Evolutionary conservation across 2,113 vertebrate genomes (phyloP).

Genomic region (Phodopus roborovskii): DNA sequence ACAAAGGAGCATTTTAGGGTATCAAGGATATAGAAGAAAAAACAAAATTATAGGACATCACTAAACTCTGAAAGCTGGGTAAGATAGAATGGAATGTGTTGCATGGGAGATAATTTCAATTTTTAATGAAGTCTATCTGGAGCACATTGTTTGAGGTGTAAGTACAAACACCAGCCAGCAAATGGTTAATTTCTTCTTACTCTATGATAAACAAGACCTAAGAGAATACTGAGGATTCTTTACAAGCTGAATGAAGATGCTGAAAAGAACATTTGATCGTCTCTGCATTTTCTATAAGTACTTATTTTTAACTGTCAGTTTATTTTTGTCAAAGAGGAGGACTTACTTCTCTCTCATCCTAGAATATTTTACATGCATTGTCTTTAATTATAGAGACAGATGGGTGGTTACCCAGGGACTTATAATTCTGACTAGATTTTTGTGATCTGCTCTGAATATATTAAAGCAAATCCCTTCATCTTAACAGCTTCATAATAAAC

Average conservation of each 20-base stretch:
- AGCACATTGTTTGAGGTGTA: slow-evolving; percentile 1
- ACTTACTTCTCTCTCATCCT: not conserved
- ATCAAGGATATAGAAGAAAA: not conserved
- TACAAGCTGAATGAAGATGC: slow-evolving; percentile 12
- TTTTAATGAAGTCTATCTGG: slow-evolving; percentile 43
- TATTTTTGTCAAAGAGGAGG: not conserved
- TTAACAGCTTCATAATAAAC: slow-evolving; percentile 96
- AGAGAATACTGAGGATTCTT: not conserved
- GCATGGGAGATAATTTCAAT: not conserved
- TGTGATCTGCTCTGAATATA: slow-evolving; percentile 57
- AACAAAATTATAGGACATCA: not conserved
- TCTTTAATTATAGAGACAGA: slow-evolving; percentile 40
- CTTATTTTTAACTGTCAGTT: slow-evolving; percentile 40
- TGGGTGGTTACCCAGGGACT: not conserved
- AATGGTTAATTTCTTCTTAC: not conserved
- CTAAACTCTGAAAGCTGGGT: not conserved
- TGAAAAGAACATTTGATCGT: slow-evolving; percentile 43
- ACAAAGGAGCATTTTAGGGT: not conserved
- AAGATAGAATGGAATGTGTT: not conserved
- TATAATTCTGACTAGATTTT: not conserved
- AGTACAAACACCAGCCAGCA: not conserved
- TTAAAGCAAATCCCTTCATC: slow-evolving; percentile 70
- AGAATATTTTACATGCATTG: not conserved
- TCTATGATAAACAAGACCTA: slow-evolving; percentile 6
- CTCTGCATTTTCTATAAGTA: slow-evolving; percentile 32